Conservation (phyloP, 1,140 invertebrate species). For the Bombyx mandarina region DNA sequence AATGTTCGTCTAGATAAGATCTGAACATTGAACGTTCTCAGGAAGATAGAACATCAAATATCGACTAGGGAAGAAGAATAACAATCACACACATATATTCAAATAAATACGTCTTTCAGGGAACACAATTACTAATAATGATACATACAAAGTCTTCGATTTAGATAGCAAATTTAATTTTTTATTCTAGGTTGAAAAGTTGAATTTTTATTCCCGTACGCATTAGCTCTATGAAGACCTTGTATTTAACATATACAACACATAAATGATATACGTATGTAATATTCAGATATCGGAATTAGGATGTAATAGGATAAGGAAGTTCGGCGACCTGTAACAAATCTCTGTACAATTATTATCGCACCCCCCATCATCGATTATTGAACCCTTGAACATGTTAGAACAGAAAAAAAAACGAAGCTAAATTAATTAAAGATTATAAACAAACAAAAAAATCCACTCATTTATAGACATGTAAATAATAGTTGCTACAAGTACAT, state of each 20-base stretch:
- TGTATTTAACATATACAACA: no score
- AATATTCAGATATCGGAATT: not conserved
- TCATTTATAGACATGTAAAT: constrained; percentile 2
- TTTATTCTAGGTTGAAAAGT: no score
- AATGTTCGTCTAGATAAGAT: constrained; percentile 8
- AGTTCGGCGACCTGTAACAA: constrained; percentile 25
- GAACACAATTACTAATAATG: no score
- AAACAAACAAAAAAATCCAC: constrained; percentile 2
- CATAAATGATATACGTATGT: no score
- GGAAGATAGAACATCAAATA: constrained; percentile 20
- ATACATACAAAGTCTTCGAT: no score
- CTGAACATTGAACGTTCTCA: constrained; percentile 14
- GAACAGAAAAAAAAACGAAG: constrained; percentile 15
- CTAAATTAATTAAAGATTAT: constrained; percentile 4
- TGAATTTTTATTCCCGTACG: no score
- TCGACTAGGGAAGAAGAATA: constrained; percentile 14
- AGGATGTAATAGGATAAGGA: constrained; percentile 11
- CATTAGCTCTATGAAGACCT: no score
- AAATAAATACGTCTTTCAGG: no score
- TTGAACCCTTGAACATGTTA: constrained; percentile 7
- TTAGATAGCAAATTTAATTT: no score
- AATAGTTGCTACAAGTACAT: no score
- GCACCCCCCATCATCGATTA: constrained; percentile 7
- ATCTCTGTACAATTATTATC: constrained; percentile 11
- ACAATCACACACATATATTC: constrained; percentile 4